Evolutionary conservation across 2,797 vertebrate species (phyloP).

Genomic region (Melanotaenia boesemani): DNA sequence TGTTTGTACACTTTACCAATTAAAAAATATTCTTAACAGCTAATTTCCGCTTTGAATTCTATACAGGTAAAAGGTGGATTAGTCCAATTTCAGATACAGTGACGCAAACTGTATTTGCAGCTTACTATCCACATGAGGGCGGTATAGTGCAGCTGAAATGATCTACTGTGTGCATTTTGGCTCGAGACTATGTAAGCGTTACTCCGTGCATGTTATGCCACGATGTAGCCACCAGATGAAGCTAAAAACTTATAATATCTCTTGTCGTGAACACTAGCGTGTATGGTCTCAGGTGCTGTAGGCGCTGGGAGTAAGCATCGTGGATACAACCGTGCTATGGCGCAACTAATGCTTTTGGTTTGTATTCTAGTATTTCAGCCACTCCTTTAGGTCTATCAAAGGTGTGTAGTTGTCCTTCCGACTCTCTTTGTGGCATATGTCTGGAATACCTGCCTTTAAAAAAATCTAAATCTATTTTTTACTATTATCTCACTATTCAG

Average conservation of each 20-base stretch:
- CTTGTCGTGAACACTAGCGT: not conserved
- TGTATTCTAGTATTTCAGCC: too few species aligned
- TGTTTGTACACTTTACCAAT: not conserved
- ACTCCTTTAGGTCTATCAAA: too few species aligned
- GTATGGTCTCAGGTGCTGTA: not conserved
- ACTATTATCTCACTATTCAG: not conserved
- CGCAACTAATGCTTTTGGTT: not conserved
- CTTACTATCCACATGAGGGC: conserved; percentile 55
- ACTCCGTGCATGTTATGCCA: not conserved
- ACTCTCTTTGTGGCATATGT: not conserved
- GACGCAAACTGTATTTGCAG: too few species aligned
- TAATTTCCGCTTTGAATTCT: not conserved
- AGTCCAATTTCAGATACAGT: not conserved
- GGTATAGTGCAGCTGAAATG: conserved; percentile 13
- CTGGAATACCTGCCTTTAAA: too few species aligned
- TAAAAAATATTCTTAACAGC: not conserved
- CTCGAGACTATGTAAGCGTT: not conserved
- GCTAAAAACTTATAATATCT: not conserved
- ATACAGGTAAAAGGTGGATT: not conserved
- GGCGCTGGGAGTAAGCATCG: not conserved
- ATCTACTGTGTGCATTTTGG: not conserved
- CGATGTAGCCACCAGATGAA: conserved; percentile 34
- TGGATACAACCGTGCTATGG: not conserved
- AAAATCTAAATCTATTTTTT: not conserved
- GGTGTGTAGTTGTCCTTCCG: too few species aligned